These are phyloP conservation scores for Natrix natrix DNA, from an alignment of 2,797 vertebrate species.

Conservation along the genomic window DNA sequence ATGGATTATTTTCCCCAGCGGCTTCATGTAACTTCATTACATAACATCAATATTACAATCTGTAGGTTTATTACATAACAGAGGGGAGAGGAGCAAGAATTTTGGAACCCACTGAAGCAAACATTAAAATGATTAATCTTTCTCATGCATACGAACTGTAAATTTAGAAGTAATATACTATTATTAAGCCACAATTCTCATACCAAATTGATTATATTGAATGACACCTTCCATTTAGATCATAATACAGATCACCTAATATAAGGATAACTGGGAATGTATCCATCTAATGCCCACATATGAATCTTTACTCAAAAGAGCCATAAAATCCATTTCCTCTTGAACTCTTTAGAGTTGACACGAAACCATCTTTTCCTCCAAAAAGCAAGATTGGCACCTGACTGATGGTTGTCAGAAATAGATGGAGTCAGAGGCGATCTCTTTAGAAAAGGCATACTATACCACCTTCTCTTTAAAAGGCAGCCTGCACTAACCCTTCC, in stretches of 20 bases:
- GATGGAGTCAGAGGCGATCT: neutral
- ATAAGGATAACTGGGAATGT: neutral
- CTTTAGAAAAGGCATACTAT: neutral
- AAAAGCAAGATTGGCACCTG: neutral
- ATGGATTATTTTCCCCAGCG: neutral
- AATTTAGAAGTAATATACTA: neutral
- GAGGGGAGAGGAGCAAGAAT: neutral
- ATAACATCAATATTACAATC: neutral
- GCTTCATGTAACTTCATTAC: neutral
- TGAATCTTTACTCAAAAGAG: neutral
- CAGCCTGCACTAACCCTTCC: neutral
- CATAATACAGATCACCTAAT: neutral
- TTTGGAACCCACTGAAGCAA: neutral
- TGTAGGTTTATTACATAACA: neutral
- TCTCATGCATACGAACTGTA: neutral
- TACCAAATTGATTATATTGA: neutral
- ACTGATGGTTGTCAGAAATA: neutral
- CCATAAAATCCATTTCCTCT: neutral
- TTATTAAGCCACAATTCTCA: neutral
- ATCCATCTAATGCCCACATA: neutral
- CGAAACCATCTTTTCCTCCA: neutral
- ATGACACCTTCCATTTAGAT: neutral
- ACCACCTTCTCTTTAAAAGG: neutral
- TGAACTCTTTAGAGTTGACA: neutral
- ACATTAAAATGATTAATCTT: neutral